Base-by-base conservation (phyloP, 2,797 vertebrate genomes). In the Rhinogobio ventralis region DNA sequence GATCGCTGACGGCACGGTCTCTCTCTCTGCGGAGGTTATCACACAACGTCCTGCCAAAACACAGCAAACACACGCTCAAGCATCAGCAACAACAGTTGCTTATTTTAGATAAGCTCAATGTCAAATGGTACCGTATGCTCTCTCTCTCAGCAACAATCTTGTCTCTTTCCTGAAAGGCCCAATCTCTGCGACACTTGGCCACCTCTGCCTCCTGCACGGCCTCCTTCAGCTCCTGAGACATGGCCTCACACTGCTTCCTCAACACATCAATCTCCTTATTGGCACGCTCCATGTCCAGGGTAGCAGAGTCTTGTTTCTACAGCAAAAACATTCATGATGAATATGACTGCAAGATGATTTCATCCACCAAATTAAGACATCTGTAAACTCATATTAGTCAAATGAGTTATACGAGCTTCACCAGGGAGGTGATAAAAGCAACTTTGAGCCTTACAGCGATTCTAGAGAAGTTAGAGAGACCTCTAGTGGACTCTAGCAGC, bases 61-160 rank as follows among this genome's bases (percentile, higher is more conserved):
- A 66, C 45, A 82, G 79, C 15, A 79, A 30, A 85, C 73, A 46
- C 30, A 13, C 13, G 10, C 13, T 53, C 46, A 55, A 69, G 45
- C 73, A 28, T 75, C 66, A 39, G 20, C 55, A 66, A 10, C 57
- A 68, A 60, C 42, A 60, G 5, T 53, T 28, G 28, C 25, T 69
- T 33, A 30, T 57, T 23, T 60, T 45, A 20, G 60, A 66, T 80
- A 4, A 25, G 67, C 45, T 73, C 19, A 55, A n/a, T 15, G 19
- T 15, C 33, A 5, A 36, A 9, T 1, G 2, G 9, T 85, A 98
- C 98, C 98, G 94, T 90, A 99, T 99, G 89, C 98, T 99, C 91
- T 99, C 98, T 86, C 98, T 94, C 93, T 99, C 98, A 0, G 98
- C 97, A 91, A 99, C 98, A 7, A 99, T 99, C 92, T 99, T 99